Evolutionary conservation across 2,888 invertebrate species (phyloP).

Genomic region (Cephus sareptanus): DNA sequence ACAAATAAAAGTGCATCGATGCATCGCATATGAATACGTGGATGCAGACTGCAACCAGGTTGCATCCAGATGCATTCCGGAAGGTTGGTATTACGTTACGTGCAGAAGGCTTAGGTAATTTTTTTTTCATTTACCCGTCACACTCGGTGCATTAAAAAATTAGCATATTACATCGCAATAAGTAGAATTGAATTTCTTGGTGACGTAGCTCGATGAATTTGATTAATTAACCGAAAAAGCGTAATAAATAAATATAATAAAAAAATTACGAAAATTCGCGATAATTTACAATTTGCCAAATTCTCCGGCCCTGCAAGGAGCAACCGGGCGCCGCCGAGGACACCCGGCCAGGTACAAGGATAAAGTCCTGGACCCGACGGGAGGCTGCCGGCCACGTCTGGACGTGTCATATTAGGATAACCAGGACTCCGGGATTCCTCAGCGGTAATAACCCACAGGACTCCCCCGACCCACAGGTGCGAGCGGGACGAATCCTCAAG

Average conservation of each 20-base stretch:
- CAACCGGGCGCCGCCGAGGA: constrained; percentile 29
- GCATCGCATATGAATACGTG: too few species aligned
- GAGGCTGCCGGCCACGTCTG: constrained; percentile 33
- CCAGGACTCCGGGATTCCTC: constrained; percentile 32
- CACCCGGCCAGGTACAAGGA: constrained; percentile 24
- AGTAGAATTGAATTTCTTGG: too few species aligned
- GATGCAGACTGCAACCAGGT: too few species aligned
- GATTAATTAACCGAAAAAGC: rapidly evolving
- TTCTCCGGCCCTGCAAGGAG: constrained; percentile 28
- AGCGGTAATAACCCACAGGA: neutral
- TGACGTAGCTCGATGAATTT: too few species aligned
- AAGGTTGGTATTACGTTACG: neutral
- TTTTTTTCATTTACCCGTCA: neutral
- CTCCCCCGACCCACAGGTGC: constrained; percentile 12
- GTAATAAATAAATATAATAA: too few species aligned
- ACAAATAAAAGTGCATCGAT: too few species aligned
- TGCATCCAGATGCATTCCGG: neutral
- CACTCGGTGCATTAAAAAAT: too few species aligned
- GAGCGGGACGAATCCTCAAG: constrained; percentile 10
- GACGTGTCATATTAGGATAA: constrained; percentile 43
- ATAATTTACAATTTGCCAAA: neutral
- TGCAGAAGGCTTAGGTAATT: neutral
- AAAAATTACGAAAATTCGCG: too few species aligned
- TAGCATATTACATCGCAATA: too few species aligned
- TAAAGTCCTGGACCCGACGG: constrained; percentile 36